These are phyloP conservation scores for Crepidodera aurea DNA, from an alignment of 2,888 invertebrate species.

Conservation along the genomic window DNA sequence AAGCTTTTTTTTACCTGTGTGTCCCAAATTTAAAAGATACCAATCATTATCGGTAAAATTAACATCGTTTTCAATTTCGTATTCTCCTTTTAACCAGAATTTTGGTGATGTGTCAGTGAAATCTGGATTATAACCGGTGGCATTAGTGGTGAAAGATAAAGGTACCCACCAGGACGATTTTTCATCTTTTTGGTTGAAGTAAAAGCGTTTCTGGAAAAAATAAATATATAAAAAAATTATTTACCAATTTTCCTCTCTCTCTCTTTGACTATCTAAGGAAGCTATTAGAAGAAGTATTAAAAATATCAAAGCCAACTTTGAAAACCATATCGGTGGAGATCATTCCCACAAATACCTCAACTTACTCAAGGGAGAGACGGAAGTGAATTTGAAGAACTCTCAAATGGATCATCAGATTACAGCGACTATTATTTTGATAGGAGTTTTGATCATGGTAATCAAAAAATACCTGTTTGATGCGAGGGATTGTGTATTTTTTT, in stretches of 20 bases:
- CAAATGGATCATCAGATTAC: conserved; percentile 5
- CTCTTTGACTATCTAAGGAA: too few relatives aligned
- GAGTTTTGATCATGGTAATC: conserved; percentile 24
- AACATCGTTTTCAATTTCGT: conserved; percentile 50
- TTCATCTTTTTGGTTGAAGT: conserved; percentile 46
- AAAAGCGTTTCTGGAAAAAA: conserved; percentile 54
- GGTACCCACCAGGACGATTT: conserved; percentile 64
- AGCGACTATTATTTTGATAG: conserved; percentile 19
- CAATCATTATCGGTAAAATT: conserved; percentile 60
- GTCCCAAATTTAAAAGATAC: conserved; percentile 71
- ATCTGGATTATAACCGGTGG: conserved; percentile 54
- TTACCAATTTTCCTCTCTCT: too few relatives aligned
- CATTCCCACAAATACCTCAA: neutral
- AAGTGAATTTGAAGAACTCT: neutral
- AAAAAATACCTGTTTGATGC: conserved; percentile 10
- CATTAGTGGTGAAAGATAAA: conserved; percentile 61
- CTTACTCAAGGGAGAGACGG: neutral
- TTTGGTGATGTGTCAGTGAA: conserved; percentile 59
- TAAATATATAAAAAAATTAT: conserved; percentile 18
- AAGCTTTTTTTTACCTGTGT: conserved; percentile 68
- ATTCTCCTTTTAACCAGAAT: conserved; percentile 64
- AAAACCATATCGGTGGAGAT: conserved; percentile 32
- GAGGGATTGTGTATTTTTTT: neutral
- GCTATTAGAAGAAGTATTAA: conserved; percentile 48
- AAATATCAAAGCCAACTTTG: conserved; percentile 41